A percentile compares a stretch with the other conserved stretches of the same genome.
Evolutionary conservation across 2,797 vertebrate species (phyloP).

Genomic region (Microcaecilia unicolor): DNA sequence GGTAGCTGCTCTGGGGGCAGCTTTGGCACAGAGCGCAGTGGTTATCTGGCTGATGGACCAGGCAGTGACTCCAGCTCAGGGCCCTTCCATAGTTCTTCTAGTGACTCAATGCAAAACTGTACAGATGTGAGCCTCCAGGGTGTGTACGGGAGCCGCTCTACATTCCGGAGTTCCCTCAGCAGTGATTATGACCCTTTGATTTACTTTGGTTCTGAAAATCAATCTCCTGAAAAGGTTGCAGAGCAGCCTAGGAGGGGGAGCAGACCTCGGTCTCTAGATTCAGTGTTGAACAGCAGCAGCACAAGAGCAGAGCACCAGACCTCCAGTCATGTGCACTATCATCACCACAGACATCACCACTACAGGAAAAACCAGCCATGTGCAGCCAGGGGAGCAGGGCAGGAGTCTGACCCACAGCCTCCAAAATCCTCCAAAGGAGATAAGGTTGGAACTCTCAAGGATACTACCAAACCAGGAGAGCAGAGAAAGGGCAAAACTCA

Average conservation of each 20-base stretch:
- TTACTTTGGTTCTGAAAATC: conserved; percentile 64
- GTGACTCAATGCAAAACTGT: conserved; percentile 91
- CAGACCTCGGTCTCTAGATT: conserved; percentile 76
- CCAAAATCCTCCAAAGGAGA: conserved; percentile 36
- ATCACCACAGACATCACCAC: conserved; percentile 89
- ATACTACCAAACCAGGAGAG: no score
- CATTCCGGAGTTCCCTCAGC: conserved; percentile 92
- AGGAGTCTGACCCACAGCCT: conserved; percentile 37
- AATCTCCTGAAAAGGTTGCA: not conserved
- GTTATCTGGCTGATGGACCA: conserved; percentile 86
- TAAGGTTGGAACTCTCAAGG: conserved; percentile 11
- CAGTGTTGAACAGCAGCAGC: conserved; percentile 49
- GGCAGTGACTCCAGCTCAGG: conserved; percentile 95
- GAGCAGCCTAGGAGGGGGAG: conserved; percentile 30
- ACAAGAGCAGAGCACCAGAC: conserved; percentile 52
- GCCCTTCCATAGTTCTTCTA: conserved; percentile 90
- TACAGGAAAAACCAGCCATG: conserved; percentile 48
- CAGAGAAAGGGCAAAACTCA: conserved; percentile 47
- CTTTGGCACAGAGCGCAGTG: conserved; percentile 84
- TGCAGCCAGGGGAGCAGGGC: conserved; percentile 24
- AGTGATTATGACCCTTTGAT: conserved; percentile 89
- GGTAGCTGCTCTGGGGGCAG: conserved; percentile 85
- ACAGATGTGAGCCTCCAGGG: conserved; percentile 88
- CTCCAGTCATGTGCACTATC: conserved; percentile 86
- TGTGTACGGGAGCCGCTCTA: conserved; percentile 92